Conservation (phyloP, 2,888 invertebrate species). For the Ecdyonurus torrentis region DNA sequence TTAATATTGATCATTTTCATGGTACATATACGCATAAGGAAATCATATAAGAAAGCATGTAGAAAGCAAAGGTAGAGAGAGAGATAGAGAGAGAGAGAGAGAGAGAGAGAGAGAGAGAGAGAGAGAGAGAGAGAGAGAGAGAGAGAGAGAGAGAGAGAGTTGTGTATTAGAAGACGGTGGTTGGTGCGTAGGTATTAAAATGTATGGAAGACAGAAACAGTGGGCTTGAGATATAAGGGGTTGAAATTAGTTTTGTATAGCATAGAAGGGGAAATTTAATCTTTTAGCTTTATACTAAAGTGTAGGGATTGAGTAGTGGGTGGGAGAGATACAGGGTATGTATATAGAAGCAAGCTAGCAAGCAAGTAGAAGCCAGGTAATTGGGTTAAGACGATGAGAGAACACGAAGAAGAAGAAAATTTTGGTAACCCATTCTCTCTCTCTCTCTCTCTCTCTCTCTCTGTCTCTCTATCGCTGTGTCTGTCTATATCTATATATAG, state of each 20-base stretch:
- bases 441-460: neutral
- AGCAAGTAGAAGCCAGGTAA: neutral
- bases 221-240: neutral
- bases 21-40: no score
- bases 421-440: neutral
- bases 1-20: no score
- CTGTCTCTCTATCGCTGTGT: neutral
- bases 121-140: no score
- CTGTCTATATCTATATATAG: no score
- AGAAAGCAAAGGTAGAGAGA: no score
- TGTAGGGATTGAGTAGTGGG: conserved; percentile 1
- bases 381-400: neutral
- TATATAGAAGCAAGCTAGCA: neutral
- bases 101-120: no score
- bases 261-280: conserved; percentile 1
- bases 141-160: no score
- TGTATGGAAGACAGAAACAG: neutral
- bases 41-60: no score
- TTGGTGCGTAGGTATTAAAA: neutral
- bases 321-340: neutral
- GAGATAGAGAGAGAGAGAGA: no score
- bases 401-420: neutral
- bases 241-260: conserved; percentile 4
- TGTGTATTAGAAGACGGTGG: neutral
- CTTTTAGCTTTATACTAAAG: conserved; percentile 1